Conservation (phyloP, 2,113 vertebrate genomes). For the Ariopsis seemanni region DNA sequence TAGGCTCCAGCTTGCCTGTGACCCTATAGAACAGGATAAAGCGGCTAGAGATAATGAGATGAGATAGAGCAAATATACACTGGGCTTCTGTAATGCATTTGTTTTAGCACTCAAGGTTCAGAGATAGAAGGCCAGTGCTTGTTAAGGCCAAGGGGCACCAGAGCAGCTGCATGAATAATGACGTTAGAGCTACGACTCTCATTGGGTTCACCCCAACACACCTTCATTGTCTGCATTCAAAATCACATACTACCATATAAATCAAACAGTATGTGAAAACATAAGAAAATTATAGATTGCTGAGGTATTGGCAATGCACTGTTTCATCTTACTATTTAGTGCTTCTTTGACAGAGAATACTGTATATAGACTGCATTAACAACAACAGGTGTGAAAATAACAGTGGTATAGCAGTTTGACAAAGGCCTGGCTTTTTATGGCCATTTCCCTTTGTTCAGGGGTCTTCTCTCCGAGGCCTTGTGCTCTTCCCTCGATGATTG, state of each 20-base stretch:
- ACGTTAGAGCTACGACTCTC: slow-evolving; percentile 18
- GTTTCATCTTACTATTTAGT: background rate
- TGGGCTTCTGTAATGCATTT: background rate
- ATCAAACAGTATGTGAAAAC: background rate
- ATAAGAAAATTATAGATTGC: background rate
- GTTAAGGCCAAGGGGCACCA: slow-evolving; percentile 32
- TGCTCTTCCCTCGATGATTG: slow-evolving; percentile 48
- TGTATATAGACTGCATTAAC: background rate
- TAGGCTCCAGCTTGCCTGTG: too few species aligned
- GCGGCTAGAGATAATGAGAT: too few species aligned
- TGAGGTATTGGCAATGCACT: background rate
- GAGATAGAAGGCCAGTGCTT: slow-evolving; percentile 22
- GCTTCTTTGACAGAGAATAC: background rate
- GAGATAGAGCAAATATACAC: background rate
- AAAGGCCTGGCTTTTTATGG: slow-evolving; percentile 45
- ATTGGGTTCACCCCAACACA: background rate
- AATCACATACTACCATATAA: background rate
- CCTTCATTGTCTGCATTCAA: background rate
- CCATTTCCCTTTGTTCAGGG: slow-evolving; percentile 18
- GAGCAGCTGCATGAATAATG: slow-evolving; percentile 36
- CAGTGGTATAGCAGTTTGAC: slow-evolving; percentile 30
- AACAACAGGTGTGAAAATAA: slow-evolving; percentile 46
- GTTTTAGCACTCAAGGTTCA: slow-evolving; percentile 19
- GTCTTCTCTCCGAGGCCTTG: slow-evolving; percentile 13
- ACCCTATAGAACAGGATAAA: too few species aligned